These are phyloP conservation scores for Portunus trituberculatus DNA, from an alignment of 1,140 invertebrate genomes.

Conservation along the genomic window DNA sequence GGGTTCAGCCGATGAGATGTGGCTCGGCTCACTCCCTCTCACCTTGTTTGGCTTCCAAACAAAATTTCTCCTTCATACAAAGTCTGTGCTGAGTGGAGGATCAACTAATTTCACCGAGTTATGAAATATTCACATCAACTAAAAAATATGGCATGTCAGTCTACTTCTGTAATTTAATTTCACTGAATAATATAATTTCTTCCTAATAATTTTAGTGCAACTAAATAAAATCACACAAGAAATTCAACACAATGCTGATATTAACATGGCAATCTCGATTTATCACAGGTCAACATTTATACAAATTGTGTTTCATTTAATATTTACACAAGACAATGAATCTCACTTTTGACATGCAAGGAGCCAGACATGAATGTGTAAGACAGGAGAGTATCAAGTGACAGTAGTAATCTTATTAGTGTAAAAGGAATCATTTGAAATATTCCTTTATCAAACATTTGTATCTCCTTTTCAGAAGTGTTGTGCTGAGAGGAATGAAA, in stretches of 20 bases:
- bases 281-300: not conserved
- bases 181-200: not conserved
- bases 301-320: not conserved
- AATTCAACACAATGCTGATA: not conserved
- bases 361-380: not conserved
- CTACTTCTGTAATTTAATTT: not conserved
- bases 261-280: not conserved
- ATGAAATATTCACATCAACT: not conserved
- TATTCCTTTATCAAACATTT: not conserved
- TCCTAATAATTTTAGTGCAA: not conserved
- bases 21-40: not conserved
- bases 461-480: not conserved
- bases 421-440: constrained; percentile 20
- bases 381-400: not conserved
- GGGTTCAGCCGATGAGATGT: not conserved
- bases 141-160: not conserved
- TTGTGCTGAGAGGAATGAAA: not conserved
- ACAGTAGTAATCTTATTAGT: not conserved
- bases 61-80: not conserved
- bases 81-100: not conserved
- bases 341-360: not conserved
- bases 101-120: not conserved
- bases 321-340: not conserved
- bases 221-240: not conserved
- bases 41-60: not conserved